phyloP scores from a whole-genome alignment of 2,797 vertebrate species.

The Odontamblyopus rebecca region DNA sequence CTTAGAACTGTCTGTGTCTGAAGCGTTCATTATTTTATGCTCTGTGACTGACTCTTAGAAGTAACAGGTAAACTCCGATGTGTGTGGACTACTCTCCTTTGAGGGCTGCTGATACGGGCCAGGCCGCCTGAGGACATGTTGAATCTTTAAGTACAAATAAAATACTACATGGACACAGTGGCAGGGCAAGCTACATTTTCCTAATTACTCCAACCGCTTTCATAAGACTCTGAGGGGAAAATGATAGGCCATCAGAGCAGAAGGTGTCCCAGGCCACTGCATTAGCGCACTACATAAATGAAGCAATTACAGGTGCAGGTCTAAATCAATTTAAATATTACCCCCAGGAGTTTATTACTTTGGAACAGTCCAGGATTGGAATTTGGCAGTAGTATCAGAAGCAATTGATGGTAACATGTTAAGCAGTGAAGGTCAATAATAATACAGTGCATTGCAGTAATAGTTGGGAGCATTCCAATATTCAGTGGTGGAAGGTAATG shows the following conservation, averaged over 20 bases:
- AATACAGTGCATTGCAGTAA: too few relatives aligned
- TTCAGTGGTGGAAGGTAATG: too few relatives aligned
- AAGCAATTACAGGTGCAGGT: conserved; percentile 13
- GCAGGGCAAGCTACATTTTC: background rate
- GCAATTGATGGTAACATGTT: background rate
- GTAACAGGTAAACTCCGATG: conserved; percentile 16
- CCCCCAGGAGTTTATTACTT: conserved; percentile 5
- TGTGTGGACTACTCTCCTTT: conserved; percentile 26
- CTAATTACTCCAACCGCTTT: conserved; percentile 29
- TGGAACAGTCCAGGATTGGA: background rate
- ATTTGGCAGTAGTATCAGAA: background rate
- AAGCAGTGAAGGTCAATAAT: background rate
- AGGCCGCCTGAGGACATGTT: conserved; percentile 11
- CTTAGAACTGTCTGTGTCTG: background rate
- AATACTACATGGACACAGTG: conserved; percentile 4
- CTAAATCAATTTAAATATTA: conserved; percentile 11
- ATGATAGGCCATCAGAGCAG: conserved; percentile 12
- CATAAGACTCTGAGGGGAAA: conserved; percentile 12
- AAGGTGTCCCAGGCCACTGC: conserved; percentile 4
- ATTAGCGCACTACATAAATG: conserved; percentile 10
- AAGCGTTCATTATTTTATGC: conserved; percentile 43
- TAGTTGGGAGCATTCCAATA: too few relatives aligned
- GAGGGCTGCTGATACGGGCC: conserved; percentile 3
- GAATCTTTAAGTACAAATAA: conserved; percentile 24
- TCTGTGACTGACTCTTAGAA: conserved; percentile 29